Evolutionary conservation across 2,888 invertebrate species (phyloP).

Genomic region (Gryllus longicercus): DNA sequence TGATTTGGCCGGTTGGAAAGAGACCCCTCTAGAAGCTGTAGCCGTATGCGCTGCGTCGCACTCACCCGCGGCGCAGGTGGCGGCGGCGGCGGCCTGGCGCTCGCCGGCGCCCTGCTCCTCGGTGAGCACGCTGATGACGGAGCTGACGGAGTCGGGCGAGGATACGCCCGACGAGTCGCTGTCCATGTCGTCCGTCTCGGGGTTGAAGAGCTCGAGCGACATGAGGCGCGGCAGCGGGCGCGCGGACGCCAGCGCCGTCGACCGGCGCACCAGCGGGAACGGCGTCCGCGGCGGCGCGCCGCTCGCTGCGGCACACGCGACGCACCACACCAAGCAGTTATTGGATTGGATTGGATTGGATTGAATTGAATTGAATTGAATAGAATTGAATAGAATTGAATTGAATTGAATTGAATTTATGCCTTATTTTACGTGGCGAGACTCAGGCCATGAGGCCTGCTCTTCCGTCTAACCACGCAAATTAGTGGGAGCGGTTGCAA

Average conservation of each 20-base stretch:
- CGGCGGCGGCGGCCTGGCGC: slow-evolving; percentile 53
- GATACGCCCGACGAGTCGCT: slow-evolving; percentile 85
- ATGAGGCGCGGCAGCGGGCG: slow-evolving; percentile 69
- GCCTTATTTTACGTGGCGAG: too few species aligned
- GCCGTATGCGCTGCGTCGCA: slow-evolving; percentile 40
- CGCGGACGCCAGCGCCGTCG: slow-evolving; percentile 48
- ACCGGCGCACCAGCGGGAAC: slow-evolving; percentile 69
- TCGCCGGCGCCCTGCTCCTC: slow-evolving; percentile 52
- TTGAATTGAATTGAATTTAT: too few species aligned
- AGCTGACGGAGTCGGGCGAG: slow-evolving; percentile 82
- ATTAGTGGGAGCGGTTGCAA: too few species aligned
- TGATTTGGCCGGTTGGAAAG: too few species aligned
- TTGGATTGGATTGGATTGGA: too few species aligned
- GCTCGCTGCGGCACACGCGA: slow-evolving; percentile 44
- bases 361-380: too few species aligned
- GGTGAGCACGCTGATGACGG: slow-evolving; percentile 74
- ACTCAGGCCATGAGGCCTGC: too few species aligned
- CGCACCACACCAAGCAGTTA: too few species aligned
- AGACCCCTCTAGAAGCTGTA: neutral
- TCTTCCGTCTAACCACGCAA: too few species aligned
- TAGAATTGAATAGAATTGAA: too few species aligned
- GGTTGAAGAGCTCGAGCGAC: slow-evolving; percentile 81
- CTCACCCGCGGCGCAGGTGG: slow-evolving; percentile 76
- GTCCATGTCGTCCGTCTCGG: slow-evolving; percentile 85
- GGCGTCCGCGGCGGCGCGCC: slow-evolving; percentile 46